phyloP scores from a whole-genome alignment of 2,888 invertebrate genomes.

The Trichogramma dendrolimi region DNA sequence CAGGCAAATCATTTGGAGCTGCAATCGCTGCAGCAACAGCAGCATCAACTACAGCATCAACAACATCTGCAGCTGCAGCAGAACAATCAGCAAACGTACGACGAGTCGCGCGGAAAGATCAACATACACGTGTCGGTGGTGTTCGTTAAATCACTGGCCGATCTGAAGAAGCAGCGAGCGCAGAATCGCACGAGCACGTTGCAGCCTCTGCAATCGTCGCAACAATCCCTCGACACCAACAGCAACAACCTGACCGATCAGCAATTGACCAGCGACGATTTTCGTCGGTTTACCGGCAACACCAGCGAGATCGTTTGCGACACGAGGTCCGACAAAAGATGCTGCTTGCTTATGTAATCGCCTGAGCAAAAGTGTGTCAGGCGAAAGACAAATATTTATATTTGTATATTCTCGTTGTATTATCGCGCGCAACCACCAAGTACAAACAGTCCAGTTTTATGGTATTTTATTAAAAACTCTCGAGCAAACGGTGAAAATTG shows the following conservation, averaged over 20 bases:
- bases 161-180: conserved; percentile 87
- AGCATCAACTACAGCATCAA: not conserved
- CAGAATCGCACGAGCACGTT: conserved; percentile 63
- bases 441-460: no score
- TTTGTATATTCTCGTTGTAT: not conserved
- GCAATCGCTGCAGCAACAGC: conserved; percentile 2
- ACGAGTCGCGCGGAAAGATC: conserved; percentile 77
- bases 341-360: conserved; percentile 69
- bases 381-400: no score
- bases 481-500: no score
- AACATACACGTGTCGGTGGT: conserved; percentile 80
- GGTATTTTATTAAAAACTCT: no score
- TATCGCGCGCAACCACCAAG: not conserved
- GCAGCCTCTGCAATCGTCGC: not conserved
- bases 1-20: not conserved
- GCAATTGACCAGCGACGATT: conserved; percentile 53
- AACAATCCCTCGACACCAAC: conserved; percentile 51
- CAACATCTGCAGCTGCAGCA: conserved; percentile 16
- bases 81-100: conserved; percentile 12
- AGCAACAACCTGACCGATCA: conserved; percentile 40
- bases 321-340: conserved; percentile 63
- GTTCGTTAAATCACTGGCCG: conserved; percentile 83
- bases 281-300: conserved; percentile 62
- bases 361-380: not conserved
- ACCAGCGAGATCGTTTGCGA: conserved; percentile 77